Percentiles rank a stretch among this genome's conserved stretches.
Evolutionary conservation across 2,113 vertebrate genomes (phyloP).

Genomic region (Tonatia bakeri): DNA sequence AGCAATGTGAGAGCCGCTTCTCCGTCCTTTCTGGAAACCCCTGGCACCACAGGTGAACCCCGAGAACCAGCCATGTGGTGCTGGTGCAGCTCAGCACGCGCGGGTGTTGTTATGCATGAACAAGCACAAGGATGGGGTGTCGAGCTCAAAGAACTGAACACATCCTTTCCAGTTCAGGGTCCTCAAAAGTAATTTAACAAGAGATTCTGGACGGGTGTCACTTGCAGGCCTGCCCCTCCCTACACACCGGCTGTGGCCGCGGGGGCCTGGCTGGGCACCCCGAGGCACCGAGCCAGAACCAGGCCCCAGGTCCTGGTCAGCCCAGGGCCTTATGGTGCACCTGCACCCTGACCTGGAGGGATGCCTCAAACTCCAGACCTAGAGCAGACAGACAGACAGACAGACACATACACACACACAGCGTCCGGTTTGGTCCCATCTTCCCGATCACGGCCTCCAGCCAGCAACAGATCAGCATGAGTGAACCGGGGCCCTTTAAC

Average conservation of each 20-base stretch:
- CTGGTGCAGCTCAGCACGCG: not conserved
- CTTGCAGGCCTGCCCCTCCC: not conserved
- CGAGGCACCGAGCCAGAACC: not conserved
- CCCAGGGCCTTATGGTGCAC: fast-evolving
- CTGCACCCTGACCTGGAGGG: not conserved
- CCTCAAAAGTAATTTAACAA: not conserved
- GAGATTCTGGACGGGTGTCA: not conserved
- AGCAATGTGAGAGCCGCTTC: fast-evolving
- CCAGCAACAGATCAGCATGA: not conserved
- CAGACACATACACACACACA: not conserved
- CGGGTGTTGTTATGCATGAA: not conserved
- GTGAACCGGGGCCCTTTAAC: not conserved
- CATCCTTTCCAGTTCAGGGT: not conserved
- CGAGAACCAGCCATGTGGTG: not conserved
- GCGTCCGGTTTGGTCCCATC: not conserved
- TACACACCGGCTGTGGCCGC: fast-evolving
- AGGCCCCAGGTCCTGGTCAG: fast-evolving
- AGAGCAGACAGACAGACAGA: too few relatives aligned
- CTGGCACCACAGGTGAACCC: not conserved
- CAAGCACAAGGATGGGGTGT: not conserved
- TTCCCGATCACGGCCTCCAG: not conserved
- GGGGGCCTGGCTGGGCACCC: not conserved
- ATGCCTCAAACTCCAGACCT: not conserved
- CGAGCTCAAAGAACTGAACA: not conserved
- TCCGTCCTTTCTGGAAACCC: not conserved